These are phyloP conservation scores for Halictus rubicundus DNA, from an alignment of 1,140 invertebrate genomes.

Conservation along the genomic window DNA sequence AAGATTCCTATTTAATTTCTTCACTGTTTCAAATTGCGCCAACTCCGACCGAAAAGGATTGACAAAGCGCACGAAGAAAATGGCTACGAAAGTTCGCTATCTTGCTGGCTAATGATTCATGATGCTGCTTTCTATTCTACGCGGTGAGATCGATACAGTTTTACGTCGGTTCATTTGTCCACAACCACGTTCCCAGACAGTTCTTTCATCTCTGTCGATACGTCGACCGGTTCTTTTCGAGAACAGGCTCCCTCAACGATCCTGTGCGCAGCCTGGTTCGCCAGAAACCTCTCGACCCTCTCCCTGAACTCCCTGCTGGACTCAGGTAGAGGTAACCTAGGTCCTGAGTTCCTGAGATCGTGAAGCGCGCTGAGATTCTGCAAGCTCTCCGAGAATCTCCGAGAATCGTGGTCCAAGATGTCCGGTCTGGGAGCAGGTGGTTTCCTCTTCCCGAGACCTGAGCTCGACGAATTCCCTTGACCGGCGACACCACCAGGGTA, in stretches of 20 bases:
- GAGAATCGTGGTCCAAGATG: slow-evolving; percentile 65
- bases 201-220: not conserved
- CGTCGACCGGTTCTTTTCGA: not conserved
- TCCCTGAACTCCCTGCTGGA: slow-evolving; percentile 70
- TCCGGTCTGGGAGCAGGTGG: slow-evolving; percentile 61
- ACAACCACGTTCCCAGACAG: not conserved
- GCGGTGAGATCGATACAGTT: slow-evolving; percentile 6
- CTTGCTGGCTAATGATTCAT: not conserved
- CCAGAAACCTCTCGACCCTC: slow-evolving; percentile 72
- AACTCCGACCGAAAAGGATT: no score
- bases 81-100: slow-evolving; percentile 3
- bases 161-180: not conserved
- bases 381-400: slow-evolving; percentile 66
- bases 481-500: slow-evolving; percentile 9
- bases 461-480: slow-evolving; percentile 4
- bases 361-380: slow-evolving; percentile 61
- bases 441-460: slow-evolving; percentile 38
- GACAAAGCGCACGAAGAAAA: not conserved
- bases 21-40: no score
- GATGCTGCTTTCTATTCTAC: not conserved
- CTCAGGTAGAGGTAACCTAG: slow-evolving; percentile 69
- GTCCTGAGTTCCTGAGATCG: slow-evolving; percentile 45
- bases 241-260: slow-evolving; percentile 52
- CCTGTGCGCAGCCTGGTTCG: slow-evolving; percentile 68
- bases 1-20: no score